Evolutionary conservation across 2,797 vertebrate genomes (phyloP), one percentile per base, ranked within the genome.

Genomic region (Fistularia commersonii): DNA sequence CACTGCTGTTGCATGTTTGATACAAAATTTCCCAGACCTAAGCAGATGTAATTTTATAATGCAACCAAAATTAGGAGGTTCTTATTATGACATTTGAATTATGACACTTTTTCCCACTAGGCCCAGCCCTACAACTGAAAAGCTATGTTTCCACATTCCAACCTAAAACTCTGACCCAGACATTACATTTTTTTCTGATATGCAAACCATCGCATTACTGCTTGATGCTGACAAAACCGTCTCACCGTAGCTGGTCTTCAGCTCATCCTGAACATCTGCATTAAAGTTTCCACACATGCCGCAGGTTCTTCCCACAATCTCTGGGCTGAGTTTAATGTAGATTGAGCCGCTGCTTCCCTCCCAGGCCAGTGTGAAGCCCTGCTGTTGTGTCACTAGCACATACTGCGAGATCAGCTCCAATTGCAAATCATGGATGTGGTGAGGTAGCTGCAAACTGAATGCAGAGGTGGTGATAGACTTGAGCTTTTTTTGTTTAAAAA

Each of bases 271-370:
- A 31, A 93, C 70, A 43, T 96, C 69, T 0, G 95, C 96, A 7
- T 99, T 98, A 66, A 97, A 97, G 79, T 98, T 98, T 6, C 97
- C 97, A 61, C 97, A 99, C 37, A 98, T 60, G 1, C 97, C 97
- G 0, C 84, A 95, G 1, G 93, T 94, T 72, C 92, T 88, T 41
- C 93, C 94, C 52, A 97, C 87, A 34, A 93, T 94, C 49, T 97
- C 93, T 0, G 95, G 94, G 66, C 90, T 92, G 92, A 98, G 95
- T 74, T 98, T 96, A 69, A 99, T 90, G 76, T 99, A 98, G 57
- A 93, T 77, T 3, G 95, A 95, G 12, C 94, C 93, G 5, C 74
- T 77, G 8, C 2, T 35, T 1, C 94, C 93, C 31, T 99, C 95
- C 95, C 95, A 99, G 60, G 94, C 94, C 86, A 98, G 65, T 0